Evolutionary conservation across 2,113 vertebrate species (phyloP), one percentile per base, ranked within the genome.

Genomic region (Eretmochelys imbricata): DNA sequence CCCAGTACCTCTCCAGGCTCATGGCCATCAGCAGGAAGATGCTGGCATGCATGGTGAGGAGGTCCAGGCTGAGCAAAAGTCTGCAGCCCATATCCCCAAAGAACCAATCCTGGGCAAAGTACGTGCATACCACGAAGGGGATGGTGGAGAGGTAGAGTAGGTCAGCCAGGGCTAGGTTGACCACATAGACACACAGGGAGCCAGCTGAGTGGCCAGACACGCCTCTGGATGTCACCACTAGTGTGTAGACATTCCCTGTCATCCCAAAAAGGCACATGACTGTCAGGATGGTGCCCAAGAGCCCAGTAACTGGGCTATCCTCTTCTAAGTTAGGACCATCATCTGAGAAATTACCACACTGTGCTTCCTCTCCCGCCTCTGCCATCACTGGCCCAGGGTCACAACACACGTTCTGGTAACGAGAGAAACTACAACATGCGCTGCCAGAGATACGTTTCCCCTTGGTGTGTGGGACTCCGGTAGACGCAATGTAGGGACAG

Each of bases 21-120:
- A 99, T 99, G 31, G 98, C 97, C 0, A 98, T 99, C 95, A 99
- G 85, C 1, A 98, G 97, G 91, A 99, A 99, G 94, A 99, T 98
- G 84, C 99, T 99, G 86, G 99, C 98, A 0, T 99, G 99, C 99
- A 99, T 99, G 84, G 99, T 99, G 90, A 99, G 98, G 55, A 99
- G 98, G 90, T 99, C 99, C 10, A 99, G 98, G 80, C 99, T 99
- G 59, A 99, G 97, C 51, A 99, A 96, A 92, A 99, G 76, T 78
- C 98, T 98, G 92, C 99, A 99, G 72, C 99, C 99, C 2, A 98
- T 84, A 4, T 99, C 99, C 1, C 99, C 98, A 0, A 99, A 99
- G 94, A 99, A 97, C 99, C 99, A 99, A 94, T 99, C 97, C 0
- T 98, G 98, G 75, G 98, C 97, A 0, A 99, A 98, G 93, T 99